These are phyloP conservation scores for Etia nguti DNA, from an alignment of 2,113 vertebrate species.

Conservation along the genomic window DNA sequence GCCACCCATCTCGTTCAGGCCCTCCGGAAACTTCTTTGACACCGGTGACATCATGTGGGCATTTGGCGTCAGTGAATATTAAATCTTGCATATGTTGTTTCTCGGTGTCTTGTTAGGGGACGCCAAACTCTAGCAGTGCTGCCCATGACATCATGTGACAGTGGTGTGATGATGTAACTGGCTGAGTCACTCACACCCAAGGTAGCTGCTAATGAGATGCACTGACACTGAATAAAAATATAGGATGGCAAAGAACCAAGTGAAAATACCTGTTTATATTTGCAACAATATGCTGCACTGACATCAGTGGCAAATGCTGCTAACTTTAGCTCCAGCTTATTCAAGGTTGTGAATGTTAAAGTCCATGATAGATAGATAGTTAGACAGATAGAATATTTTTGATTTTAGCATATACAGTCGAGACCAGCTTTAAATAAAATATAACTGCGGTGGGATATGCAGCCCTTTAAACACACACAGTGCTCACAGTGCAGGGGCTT, in stretches of 20 bases:
- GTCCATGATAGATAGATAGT: neutral
- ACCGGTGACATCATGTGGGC: conserved; percentile 53
- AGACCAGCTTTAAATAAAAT: neutral
- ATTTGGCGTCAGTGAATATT: neutral
- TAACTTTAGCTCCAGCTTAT: neutral
- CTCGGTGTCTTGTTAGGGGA: neutral
- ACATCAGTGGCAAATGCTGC: neutral
- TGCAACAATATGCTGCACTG: neutral
- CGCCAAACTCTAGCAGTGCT: neutral
- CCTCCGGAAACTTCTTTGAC: neutral
- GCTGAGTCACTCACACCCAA: neutral
- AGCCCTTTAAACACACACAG: neutral
- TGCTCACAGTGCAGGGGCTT: neutral
- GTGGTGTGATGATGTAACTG: neutral
- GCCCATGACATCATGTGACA: neutral
- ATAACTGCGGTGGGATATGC: neutral
- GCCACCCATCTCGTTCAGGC: neutral
- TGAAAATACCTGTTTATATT: neutral
- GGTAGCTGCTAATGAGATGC: neutral
- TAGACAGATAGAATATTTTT: neutral
- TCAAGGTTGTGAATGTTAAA: neutral
- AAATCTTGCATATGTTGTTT: neutral
- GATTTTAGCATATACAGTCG: neutral
- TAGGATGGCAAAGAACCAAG: neutral
- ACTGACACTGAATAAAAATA: neutral